Percentiles rank a stretch among this genome's conserved stretches.
phyloP scores from a whole-genome alignment of 2,113 vertebrate species.

The Podocnemis expansa region DNA sequence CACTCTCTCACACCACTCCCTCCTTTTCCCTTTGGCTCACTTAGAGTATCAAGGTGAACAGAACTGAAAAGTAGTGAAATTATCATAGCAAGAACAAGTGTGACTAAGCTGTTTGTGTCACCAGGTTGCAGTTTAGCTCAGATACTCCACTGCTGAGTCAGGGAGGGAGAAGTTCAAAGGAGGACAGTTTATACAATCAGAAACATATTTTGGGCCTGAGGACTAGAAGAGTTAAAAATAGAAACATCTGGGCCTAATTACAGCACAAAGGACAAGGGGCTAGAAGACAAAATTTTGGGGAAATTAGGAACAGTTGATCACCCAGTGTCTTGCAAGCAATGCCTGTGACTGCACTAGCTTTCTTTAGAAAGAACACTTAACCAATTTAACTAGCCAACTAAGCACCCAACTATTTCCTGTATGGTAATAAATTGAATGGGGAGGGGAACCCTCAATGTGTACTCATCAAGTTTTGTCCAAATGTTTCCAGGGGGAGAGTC shows the following conservation, averaged over 20 bases:
- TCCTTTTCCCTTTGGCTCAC: not conserved
- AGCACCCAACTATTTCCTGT: not conserved
- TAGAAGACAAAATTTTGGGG: conserved; percentile 59
- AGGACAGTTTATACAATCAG: conserved; percentile 49
- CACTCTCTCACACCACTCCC: accelerated
- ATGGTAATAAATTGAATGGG: not conserved
- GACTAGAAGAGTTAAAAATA: conserved; percentile 67
- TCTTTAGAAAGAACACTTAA: not conserved
- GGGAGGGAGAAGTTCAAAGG: conserved; percentile 60
- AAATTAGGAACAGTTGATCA: conserved; percentile 62
- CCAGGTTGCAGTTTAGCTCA: not conserved
- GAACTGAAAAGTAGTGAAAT: not conserved
- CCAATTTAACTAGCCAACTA: not conserved
- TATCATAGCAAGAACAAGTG: not conserved
- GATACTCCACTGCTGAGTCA: conserved; percentile 48
- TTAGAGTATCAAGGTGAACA: not conserved
- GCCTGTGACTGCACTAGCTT: not conserved
- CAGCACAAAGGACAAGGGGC: conserved; percentile 46
- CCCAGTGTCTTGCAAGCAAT: not conserved
- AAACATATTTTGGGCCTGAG: conserved; percentile 55
- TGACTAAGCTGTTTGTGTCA: not conserved
- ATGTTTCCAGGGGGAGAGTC: not conserved
- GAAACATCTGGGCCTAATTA: conserved; percentile 54
- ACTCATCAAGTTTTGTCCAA: not conserved
- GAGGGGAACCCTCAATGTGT: accelerated